phyloP scores from a whole-genome alignment of 2,797 vertebrate genomes.

The Mus minutoides region DNA sequence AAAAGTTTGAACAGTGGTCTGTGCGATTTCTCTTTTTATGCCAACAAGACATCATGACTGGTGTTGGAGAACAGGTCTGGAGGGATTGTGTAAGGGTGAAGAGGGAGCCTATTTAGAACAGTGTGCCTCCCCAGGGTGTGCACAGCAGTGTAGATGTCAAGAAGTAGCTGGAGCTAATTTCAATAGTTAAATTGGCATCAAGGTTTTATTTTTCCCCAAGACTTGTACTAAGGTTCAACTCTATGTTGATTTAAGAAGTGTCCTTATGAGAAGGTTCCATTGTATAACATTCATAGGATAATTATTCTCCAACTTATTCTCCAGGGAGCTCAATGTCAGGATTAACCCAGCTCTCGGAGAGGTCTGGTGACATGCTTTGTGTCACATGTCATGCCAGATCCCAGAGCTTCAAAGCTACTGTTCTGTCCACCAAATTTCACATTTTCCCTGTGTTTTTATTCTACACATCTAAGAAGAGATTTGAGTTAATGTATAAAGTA shows the following conservation, averaged over 20 bases:
- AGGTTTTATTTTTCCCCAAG: background rate
- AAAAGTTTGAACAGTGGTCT: background rate
- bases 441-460: background rate
- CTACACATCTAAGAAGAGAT: background rate
- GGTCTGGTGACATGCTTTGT: background rate
- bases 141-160: background rate
- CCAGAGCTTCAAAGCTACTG: background rate
- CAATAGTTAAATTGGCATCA: background rate
- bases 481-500: background rate
- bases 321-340: background rate
- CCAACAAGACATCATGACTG: background rate
- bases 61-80: background rate
- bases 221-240: background rate
- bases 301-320: background rate
- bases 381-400: background rate
- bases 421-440: background rate
- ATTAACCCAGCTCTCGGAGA: background rate
- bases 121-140: background rate
- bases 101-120: rapidly evolving
- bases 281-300: background rate
- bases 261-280: background rate
- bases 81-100: background rate
- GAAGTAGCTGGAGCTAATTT: background rate
- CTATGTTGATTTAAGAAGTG: background rate
- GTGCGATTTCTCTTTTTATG: background rate